Percentiles rank a stretch among this genome's conserved stretches.
Evolutionary conservation across 2,888 invertebrate genomes (phyloP).

Genomic region (Julus scandinavius): DNA sequence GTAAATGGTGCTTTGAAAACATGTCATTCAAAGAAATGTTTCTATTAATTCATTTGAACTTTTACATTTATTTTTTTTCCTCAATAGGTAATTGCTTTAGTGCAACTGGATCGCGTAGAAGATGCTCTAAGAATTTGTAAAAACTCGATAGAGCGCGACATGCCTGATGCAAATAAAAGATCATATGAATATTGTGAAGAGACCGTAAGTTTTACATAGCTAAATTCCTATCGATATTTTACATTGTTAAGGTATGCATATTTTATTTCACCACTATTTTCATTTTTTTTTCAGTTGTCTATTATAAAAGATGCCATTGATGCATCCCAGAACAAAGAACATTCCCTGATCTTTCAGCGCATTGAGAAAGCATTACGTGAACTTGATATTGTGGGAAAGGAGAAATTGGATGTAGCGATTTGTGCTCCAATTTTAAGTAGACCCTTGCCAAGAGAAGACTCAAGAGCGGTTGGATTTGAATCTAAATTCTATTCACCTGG

Average conservation of each 20-base stretch:
- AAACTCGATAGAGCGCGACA: constrained; percentile 70
- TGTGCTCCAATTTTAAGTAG: constrained; percentile 47
- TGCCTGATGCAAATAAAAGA: constrained; percentile 64
- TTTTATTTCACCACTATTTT: background rate
- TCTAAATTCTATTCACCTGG: constrained; percentile 20
- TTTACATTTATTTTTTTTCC: background rate
- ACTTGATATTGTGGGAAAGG: constrained; percentile 64
- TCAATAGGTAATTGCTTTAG: constrained; percentile 70
- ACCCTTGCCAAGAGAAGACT: constrained; percentile 37
- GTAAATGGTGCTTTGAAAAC: too few relatives aligned
- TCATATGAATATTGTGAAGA: constrained; percentile 70
- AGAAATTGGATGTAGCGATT: background rate
- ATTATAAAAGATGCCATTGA: constrained; percentile 69
- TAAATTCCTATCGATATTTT: background rate
- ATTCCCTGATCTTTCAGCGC: constrained; percentile 71
- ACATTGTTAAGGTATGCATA: background rate
- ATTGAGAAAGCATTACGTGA: constrained; percentile 71
- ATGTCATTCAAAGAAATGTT: too few relatives aligned
- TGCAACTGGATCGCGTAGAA: constrained; percentile 73
- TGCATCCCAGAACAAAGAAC: constrained; percentile 69
- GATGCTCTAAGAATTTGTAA: constrained; percentile 74
- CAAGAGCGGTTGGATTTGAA: constrained; percentile 45
- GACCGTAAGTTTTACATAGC: constrained; percentile 65
- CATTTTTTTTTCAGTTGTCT: constrained; percentile 68
- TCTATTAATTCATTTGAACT: too few relatives aligned